Percentiles rank a stretch among this genome's conserved stretches.
These are phyloP conservation scores for Gambelia wislizenii DNA, from an alignment of 2,797 vertebrate species.

Conservation along the genomic window DNA sequence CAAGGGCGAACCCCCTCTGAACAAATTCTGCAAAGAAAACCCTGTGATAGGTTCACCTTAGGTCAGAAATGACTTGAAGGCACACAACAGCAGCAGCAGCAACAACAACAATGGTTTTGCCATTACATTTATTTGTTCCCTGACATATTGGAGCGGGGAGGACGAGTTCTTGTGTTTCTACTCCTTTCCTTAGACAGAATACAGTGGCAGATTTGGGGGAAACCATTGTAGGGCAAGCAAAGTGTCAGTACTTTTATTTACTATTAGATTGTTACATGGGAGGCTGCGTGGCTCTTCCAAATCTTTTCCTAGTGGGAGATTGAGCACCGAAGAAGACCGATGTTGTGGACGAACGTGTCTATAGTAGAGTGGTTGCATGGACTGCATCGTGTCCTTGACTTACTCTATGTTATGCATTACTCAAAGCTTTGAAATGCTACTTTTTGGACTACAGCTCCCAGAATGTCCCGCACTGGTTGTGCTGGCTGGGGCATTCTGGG, in stretches of 20 bases:
- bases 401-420: no score
- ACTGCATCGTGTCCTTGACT: no score
- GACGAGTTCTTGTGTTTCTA: neutral
- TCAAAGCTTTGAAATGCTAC: no score
- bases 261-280: neutral
- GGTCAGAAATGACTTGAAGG: no score
- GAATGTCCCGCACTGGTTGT: neutral
- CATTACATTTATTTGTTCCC: neutral
- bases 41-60: no score
- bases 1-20: no score
- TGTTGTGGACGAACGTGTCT: neutral
- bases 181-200: neutral
- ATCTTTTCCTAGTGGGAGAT: no score
- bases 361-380: neutral
- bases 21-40: no score
- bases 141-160: neutral
- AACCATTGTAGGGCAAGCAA: neutral
- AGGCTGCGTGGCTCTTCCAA: neutral
- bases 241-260: neutral
- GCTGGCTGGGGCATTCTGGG: neutral
- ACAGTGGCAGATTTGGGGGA: neutral
- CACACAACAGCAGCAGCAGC: no score
- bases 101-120: no score
- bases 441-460: neutral
- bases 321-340: no score